Percentiles rank a stretch among this genome's conserved stretches.
These are phyloP conservation scores for Diadophis punctatus DNA, from an alignment of 2,113 vertebrate species.

Conservation along the genomic window DNA sequence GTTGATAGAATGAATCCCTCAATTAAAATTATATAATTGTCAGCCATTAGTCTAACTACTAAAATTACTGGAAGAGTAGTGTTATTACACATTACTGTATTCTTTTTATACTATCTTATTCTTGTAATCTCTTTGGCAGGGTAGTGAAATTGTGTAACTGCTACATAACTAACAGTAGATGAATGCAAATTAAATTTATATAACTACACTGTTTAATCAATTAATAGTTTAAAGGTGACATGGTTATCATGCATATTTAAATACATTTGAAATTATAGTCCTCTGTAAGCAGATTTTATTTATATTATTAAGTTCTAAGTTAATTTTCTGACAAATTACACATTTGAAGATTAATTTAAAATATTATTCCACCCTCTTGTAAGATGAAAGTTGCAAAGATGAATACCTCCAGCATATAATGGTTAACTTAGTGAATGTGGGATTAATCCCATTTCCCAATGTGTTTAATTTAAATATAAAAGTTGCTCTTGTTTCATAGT, in stretches of 20 bases:
- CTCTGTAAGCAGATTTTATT: background rate
- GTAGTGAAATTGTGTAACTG: background rate
- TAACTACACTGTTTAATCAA: background rate
- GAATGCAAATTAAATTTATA: background rate
- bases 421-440: background rate
- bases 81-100: background rate
- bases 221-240: background rate
- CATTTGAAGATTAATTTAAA: background rate
- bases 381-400: background rate
- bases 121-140: background rate
- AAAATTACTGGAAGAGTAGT: background rate
- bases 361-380: background rate
- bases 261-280: background rate
- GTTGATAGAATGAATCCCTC: conserved; percentile 19
- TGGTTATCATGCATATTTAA: background rate
- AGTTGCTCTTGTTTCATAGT: background rate
- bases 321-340: background rate
- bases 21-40: conserved; percentile 21
- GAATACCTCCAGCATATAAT: background rate
- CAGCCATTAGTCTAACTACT: background rate
- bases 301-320: background rate
- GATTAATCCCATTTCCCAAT: background rate
- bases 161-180: background rate
- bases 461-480: background rate
- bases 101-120: background rate